phyloP scores from a whole-genome alignment of 2,888 invertebrate species.

The Creontiades dilutus region DNA sequence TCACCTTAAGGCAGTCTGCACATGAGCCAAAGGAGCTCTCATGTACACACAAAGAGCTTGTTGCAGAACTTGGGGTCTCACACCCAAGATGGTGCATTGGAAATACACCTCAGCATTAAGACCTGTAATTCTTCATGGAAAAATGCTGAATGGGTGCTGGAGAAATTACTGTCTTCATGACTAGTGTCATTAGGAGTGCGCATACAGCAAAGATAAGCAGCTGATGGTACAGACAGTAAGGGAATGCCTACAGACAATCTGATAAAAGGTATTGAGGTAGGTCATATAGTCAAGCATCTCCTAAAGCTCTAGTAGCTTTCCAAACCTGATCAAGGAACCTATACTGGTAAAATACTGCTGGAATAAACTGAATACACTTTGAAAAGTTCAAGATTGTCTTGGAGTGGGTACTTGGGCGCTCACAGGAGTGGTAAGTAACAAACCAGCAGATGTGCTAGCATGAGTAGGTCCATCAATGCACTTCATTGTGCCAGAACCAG shows the following conservation, averaged over 20 bases:
- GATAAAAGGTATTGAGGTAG: no score
- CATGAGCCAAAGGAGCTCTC: neutral
- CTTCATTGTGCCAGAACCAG: neutral
- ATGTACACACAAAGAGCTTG: conserved; percentile 14
- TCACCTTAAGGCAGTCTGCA: neutral
- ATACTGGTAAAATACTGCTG: neutral
- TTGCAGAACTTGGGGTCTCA: neutral
- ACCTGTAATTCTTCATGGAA: neutral
- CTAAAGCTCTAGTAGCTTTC: no score
- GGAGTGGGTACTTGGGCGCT: neutral
- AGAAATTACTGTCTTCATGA: neutral
- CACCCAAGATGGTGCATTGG: neutral
- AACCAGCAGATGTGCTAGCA: neutral
- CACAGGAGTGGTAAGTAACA: neutral
- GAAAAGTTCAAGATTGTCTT: neutral
- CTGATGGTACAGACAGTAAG: no score
- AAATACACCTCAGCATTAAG: neutral
- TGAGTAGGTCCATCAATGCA: no score
- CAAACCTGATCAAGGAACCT: neutral
- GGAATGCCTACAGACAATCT: no score
- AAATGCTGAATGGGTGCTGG: neutral
- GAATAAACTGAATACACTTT: no score
- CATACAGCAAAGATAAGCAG: neutral
- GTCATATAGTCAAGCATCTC: neutral
- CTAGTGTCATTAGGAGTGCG: neutral